Evolutionary conservation across 2,888 invertebrate species (phyloP), one percentile per base, ranked within the genome.

Genomic region (Rhyacophila evoluta): DNA sequence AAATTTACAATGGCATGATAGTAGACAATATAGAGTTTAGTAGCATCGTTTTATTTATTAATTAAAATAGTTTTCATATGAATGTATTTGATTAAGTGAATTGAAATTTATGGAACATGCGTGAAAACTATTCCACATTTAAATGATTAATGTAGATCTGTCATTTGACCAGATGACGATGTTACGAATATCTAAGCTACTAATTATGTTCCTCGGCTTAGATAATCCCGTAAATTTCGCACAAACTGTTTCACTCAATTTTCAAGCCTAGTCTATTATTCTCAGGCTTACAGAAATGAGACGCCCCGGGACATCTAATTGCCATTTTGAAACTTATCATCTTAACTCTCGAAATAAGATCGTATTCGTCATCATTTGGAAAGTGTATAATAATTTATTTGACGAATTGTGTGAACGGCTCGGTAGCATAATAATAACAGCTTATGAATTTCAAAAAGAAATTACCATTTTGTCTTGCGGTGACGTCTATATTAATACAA

Each of bases 161-260:
- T 25, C 8, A 55, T 55, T 25, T 55, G 55, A 55, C 55, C 25
- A 25, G 25, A 55, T 19, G 6, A 19, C 15, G 10, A 55, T 10
- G 25, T 25, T 55, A 19, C 25, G 10, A 25, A 6, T 1, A 55
- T 25, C 25, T 55, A 25, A 55, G 15, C 19, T 41, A 41, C 41
- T 15, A 55, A 55, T 25, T 55, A 8, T 55, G 15, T 19, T 25
- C 19, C 19, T 25, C 55, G 55, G 55, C 19, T 55, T 19, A 55
- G 55, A 55, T 55, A 55, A 55, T 55, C 55, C 55, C 19, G 15
- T 55, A 55, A 55, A 55, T 55, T 55, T 55, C 10, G 55, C 25
- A 33, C 55, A 55, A 55, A 55, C 55, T 55, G 55, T 55, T 55
- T 55, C 55, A 55, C 55, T 55, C 25, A 55, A 55, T 55, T 55